Conservation (phyloP, 2,888 invertebrate species). For the Neria commutata region DNA sequence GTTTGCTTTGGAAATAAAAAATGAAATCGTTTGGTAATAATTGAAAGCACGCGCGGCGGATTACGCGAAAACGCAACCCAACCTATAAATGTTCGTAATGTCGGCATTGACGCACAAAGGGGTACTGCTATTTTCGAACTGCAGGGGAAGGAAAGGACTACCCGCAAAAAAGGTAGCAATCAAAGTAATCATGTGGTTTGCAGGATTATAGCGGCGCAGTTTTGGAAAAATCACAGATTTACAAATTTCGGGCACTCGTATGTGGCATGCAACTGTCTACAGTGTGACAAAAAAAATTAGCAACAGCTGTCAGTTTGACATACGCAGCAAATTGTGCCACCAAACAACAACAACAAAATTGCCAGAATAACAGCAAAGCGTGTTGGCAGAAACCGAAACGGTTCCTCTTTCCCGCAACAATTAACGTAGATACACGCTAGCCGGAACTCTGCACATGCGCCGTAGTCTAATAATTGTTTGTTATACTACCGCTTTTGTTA, state of each 20-base stretch:
- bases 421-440: too few relatives aligned
- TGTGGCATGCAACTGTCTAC: too few relatives aligned
- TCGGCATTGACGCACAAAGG: too few relatives aligned
- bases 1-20: conserved; percentile 7
- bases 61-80: conserved; percentile 28
- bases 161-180: neutral
- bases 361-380: too few relatives aligned
- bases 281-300: neutral
- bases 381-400: too few relatives aligned
- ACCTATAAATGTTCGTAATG: neutral
- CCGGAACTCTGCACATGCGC: neutral
- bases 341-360: conserved; percentile 1
- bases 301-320: conserved; percentile 1
- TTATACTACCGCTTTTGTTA: neutral
- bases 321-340: too few relatives aligned
- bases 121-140: too few relatives aligned
- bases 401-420: too few relatives aligned
- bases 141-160: neutral
- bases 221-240: neutral
- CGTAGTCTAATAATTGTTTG: neutral
- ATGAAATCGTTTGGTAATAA: conserved; percentile 40
- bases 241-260: too few relatives aligned
- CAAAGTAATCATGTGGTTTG: neutral
- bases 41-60: conserved; percentile 47
- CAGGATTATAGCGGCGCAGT: neutral